phyloP scores from a whole-genome alignment of 2,113 vertebrate genomes.

The Bungarus multicinctus region DNA sequence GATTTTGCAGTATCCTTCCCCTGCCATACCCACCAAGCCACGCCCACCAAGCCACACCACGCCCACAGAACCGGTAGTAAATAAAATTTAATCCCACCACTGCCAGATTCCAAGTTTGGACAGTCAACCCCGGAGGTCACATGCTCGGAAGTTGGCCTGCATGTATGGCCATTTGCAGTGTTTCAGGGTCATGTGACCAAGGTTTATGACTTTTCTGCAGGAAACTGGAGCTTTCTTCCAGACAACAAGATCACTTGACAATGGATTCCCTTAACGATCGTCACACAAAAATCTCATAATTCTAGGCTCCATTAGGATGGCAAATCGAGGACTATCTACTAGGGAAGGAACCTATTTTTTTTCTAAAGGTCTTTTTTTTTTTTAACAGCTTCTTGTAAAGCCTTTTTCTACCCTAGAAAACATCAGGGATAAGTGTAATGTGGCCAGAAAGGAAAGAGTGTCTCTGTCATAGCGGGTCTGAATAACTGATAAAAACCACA shows the following conservation, averaged over 20 bases:
- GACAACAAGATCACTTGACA: neutral
- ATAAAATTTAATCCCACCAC: too few species aligned
- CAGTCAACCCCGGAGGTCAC: neutral
- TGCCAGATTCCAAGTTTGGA: neutral
- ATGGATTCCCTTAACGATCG: neutral
- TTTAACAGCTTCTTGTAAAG: neutral
- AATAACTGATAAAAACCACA: slow-evolving; percentile 16
- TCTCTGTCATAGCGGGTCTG: slow-evolving; percentile 24
- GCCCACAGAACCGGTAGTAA: too few species aligned
- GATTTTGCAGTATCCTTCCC: too few species aligned
- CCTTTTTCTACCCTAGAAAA: neutral
- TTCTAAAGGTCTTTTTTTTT: neutral
- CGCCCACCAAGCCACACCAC: too few species aligned
- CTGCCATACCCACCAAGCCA: too few species aligned
- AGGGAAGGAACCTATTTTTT: neutral
- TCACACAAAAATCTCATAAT: neutral
- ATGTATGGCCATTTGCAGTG: neutral
- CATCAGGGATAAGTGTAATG: slow-evolving; percentile 8
- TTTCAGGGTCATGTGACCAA: neutral
- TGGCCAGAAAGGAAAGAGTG: slow-evolving; percentile 29
- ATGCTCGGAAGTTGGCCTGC: neutral
- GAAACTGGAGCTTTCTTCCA: neutral
- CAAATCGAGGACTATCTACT: neutral
- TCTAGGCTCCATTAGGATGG: neutral
- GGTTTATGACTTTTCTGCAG: neutral